A percentile compares a stretch with the other conserved stretches of the same genome.
Conservation (phyloP, 2,888 invertebrate genomes). For the Eilema sororculum region DNA sequence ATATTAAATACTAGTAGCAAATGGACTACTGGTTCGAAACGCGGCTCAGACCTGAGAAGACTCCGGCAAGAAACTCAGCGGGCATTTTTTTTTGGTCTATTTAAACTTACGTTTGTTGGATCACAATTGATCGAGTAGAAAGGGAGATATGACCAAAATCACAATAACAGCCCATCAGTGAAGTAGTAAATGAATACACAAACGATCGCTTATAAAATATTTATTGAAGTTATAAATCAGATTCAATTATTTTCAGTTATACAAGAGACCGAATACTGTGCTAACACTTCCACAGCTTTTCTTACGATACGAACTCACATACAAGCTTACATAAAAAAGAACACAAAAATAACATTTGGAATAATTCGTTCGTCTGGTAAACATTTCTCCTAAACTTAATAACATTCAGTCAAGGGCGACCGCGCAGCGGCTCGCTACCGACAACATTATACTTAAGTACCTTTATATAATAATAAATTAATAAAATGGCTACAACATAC, state of each 20-base stretch:
- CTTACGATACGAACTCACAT: not conserved
- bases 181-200: not conserved
- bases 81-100: too few relatives aligned
- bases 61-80: too few relatives aligned
- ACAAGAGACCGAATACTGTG: not conserved
- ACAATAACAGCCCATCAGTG: too few relatives aligned
- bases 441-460: not conserved
- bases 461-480: not conserved
- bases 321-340: not conserved
- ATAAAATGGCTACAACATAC: constrained; percentile 1
- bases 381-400: constrained; percentile 7
- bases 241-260: not conserved
- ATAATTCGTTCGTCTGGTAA: constrained; percentile 10
- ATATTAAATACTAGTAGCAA: too few relatives aligned
- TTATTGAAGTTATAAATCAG: not conserved
- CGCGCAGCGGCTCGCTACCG: not conserved
- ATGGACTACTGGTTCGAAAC: too few relatives aligned
- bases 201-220: not conserved
- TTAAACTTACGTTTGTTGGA: too few relatives aligned
- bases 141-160: too few relatives aligned
- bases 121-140: too few relatives aligned
- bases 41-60: too few relatives aligned
- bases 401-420: not conserved
- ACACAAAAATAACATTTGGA: not conserved
- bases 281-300: not conserved